Evolutionary conservation across 1,140 invertebrate species (phyloP).

Genomic region (Anastrepha obliqua): DNA sequence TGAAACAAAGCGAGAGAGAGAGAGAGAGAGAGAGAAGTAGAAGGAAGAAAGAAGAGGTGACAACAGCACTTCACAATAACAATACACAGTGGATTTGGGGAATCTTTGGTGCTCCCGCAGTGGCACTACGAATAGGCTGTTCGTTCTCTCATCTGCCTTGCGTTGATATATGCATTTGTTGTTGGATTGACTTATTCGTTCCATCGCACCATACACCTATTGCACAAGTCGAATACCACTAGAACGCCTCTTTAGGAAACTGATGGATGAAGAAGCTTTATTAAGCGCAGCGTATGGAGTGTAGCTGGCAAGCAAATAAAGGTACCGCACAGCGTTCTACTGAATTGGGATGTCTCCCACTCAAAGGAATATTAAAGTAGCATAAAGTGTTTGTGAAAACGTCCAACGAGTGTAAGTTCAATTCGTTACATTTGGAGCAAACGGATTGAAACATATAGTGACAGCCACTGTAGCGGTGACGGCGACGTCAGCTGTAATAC

Average conservation of each 20-base stretch:
- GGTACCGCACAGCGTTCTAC: slow-evolving; percentile 35
- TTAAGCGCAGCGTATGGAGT: slow-evolving; percentile 17
- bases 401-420: not conserved
- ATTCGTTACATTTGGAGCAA: slow-evolving; percentile 10
- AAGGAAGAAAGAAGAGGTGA: slow-evolving; percentile 34
- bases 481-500: slow-evolving; percentile 15
- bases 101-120: slow-evolving; percentile 32
- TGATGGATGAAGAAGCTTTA: slow-evolving; percentile 47
- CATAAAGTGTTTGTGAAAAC: slow-evolving; percentile 25
- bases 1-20: slow-evolving; percentile 10
- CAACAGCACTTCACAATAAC: slow-evolving; percentile 42
- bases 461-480: slow-evolving; percentile 1
- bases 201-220: slow-evolving; percentile 22
- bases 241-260: slow-evolving; percentile 47
- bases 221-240: slow-evolving; percentile 33
- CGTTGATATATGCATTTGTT: slow-evolving; percentile 8
- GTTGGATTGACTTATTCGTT: slow-evolving; percentile 28
- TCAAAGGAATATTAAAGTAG: slow-evolving; percentile 18
- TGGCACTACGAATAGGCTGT: slow-evolving; percentile 3
- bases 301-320: slow-evolving; percentile 23
- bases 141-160: not conserved
- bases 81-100: slow-evolving; percentile 18
- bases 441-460: not conserved
- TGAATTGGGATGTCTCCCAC: slow-evolving; percentile 22
- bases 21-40: slow-evolving; percentile 17